These are phyloP conservation scores for Epinephelus fuscoguttatus DNA, from an alignment of 2,113 vertebrate species.

Conservation along the genomic window DNA sequence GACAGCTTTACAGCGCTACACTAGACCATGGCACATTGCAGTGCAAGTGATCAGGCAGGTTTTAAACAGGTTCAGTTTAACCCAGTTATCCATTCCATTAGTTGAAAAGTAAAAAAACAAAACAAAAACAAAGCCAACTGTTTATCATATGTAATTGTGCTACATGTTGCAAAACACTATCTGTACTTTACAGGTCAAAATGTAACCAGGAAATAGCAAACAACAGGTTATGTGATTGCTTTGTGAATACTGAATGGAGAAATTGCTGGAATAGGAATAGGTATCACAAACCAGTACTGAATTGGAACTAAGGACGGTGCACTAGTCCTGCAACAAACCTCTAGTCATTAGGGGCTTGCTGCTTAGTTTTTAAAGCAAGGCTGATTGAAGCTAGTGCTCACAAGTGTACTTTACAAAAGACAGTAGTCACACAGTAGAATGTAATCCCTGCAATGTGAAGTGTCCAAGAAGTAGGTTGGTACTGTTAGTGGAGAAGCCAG, in stretches of 20 bases:
- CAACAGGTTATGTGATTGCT: background rate
- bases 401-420: background rate
- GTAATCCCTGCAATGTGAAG: background rate
- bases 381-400: background rate
- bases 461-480: background rate
- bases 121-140: conserved; percentile 1
- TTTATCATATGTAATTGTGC: background rate
- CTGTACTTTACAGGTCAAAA: background rate
- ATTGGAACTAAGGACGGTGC: no score
- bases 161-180: background rate
- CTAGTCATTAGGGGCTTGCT: no score
- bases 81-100: background rate
- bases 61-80: background rate
- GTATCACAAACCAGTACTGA: background rate
- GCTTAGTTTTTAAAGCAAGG: no score
- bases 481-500: background rate
- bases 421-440: conserved; percentile 7
- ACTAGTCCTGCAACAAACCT: no score
- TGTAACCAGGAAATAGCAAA: background rate
- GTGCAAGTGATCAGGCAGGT: conserved; percentile 1
- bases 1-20: background rate
- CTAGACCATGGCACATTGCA: background rate
- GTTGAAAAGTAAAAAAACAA: background rate
- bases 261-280: background rate
- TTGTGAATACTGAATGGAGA: background rate